Evolutionary conservation across 2,797 vertebrate genomes (phyloP), one percentile per base, ranked within the genome.

Genomic region (Liparis tanakae): DNA sequence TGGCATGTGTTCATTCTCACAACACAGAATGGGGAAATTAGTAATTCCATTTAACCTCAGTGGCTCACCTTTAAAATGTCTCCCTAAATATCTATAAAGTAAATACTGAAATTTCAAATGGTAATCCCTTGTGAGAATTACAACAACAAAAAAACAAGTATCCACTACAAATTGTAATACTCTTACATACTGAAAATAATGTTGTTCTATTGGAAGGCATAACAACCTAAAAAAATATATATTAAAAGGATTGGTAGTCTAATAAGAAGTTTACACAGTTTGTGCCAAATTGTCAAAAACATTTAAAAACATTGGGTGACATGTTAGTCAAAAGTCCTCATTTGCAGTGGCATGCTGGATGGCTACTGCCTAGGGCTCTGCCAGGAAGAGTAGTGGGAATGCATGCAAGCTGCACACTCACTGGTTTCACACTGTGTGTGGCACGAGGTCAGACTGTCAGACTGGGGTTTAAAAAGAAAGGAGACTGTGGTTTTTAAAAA

Each of bases 361-460:
- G 25, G 36, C 9, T 56, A 39, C 41, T 41, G 71, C 76, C 81
- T 44, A 43, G 61, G 71, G 87, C 78, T 63, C 46, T 76, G 70
- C 80, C 63, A 57, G 36, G 33, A 61, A 62, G 56, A 65, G 72
- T 33, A 61, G 14, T 50, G 53, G 53, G 51, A 22, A 50, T 53
- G 59, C 79, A 82, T 71, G 81, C 72, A 62, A 85, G 57, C 58
- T 17, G 67, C 41, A 54, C 57, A 51, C 51, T 76, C 36, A 34
- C 56, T 71, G 74, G 10, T 57, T 69, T 56, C 15, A 66, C 37
- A 58, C n/a, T 70, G 14, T 58, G 58, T 57, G 56, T 33, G 30
- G 33, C 15, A 64, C 20, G n/a, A 13, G 14, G 25, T 30, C 25
- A 30, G 25, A 30, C 25, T 30, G 25, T 30, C 25, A 30, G 25